Evolutionary conservation across 2,888 invertebrate species (phyloP), one percentile per base, ranked within the genome.

Genomic region (Cephalotes varians): DNA sequence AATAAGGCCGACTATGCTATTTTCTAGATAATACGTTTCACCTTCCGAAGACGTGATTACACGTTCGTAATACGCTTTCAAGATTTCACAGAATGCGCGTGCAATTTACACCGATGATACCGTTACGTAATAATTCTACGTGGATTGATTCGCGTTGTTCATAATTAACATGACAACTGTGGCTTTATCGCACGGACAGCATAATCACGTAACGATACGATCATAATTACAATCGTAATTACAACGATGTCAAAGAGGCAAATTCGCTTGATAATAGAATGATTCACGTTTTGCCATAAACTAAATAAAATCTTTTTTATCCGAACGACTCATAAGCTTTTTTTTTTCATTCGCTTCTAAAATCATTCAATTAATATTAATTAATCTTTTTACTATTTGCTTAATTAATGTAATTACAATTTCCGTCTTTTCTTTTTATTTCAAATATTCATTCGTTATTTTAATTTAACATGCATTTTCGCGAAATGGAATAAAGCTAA

Each of bases 81-180:
- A 37, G 65, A 12, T 51, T 51, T 65, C 31, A 40, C 40, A 31
- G 76, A 44, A 47, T 40, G 15, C 15, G n/a, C 67, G 10, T 54
- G 34, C 21, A 77, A 69, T 54, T 56, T 56, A 69, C 21, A 34
- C 2, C 15, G 40, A 44, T 21, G 40, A 56, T 34, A 56, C 18
- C 15, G 25, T 77, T 69, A 56, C 5, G 56, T 56, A 69, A 77
- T 69, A 77, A 77, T 69, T 77, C 54, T 44, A 40, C 44, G 34
- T 56, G 44, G 31, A 69, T 69, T 69, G 69, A 77, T 69, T 69
- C 21, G 21, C 54, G 67, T 60, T 74, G 47, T 77, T 77, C 37
- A 77, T 77, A 77, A 77, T 77, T 77, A 77, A 67, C 77, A 44
- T 62, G 54, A 67, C 76, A 56, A 77, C 18, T 31, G 76, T 34